Evolutionary conservation across 2,797 vertebrate species (phyloP).

Genomic region (Pseudochirops corinnae): DNA sequence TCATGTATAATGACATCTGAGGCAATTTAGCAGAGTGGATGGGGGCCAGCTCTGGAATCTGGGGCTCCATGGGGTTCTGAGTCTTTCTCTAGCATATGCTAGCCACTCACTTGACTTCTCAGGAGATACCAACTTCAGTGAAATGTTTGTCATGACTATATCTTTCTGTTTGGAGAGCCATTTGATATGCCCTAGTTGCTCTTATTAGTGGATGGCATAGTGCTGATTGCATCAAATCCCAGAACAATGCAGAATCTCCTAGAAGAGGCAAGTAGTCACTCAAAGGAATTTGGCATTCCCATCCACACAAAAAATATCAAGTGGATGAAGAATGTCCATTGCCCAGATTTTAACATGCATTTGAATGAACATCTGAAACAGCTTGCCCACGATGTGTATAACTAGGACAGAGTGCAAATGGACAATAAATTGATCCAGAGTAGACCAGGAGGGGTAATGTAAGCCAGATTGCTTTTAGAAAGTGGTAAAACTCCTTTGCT

Average conservation of each 20-base stretch:
- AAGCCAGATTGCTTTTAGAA: neutral
- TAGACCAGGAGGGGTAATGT: neutral
- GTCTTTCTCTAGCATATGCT: too few relatives aligned
- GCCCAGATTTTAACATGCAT: neutral
- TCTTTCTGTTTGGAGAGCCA: too few relatives aligned
- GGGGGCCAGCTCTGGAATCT: too few relatives aligned
- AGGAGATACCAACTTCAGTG: too few relatives aligned
- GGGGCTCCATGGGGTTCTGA: too few relatives aligned
- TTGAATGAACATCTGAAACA: neutral
- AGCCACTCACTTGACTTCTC: too few relatives aligned
- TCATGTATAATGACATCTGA: too few relatives aligned
- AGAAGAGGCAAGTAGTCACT: neutral
- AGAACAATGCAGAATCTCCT: neutral
- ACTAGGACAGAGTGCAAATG: neutral
- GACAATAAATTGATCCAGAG: neutral
- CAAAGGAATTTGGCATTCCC: neutral
- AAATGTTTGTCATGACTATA: too few relatives aligned
- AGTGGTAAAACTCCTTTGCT: neutral
- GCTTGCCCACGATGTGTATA: neutral
- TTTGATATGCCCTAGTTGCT: too few relatives aligned
- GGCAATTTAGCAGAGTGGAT: too few relatives aligned
- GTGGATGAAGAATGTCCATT: neutral
- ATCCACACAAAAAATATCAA: neutral
- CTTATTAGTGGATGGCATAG: neutral
- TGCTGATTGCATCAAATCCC: neutral